These are phyloP conservation scores for Catharus ustulatus DNA, from an alignment of 2,797 vertebrate species.

Conservation along the genomic window DNA sequence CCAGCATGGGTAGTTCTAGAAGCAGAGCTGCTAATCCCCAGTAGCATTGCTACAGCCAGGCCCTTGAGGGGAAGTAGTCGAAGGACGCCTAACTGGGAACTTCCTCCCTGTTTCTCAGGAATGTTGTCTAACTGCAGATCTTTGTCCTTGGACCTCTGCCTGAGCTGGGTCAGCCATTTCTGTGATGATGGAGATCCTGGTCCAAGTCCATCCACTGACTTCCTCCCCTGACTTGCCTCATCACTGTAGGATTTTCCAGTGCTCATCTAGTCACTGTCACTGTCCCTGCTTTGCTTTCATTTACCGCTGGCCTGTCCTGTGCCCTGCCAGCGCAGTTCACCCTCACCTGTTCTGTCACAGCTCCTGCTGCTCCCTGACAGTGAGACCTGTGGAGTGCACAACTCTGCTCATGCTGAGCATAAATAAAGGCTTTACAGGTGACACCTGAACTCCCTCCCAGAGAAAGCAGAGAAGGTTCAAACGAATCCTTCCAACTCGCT, in stretches of 20 bases:
- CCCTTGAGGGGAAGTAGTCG: background rate
- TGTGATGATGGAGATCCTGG: background rate
- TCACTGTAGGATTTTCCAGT: accelerated
- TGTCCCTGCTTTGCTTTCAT: background rate
- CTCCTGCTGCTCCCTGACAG: background rate
- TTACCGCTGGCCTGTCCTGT: background rate
- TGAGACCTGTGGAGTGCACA: background rate
- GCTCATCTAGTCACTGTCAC: background rate
- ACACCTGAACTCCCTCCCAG: background rate
- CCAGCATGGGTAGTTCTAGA: accelerated
- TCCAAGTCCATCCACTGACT: background rate
- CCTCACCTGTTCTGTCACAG: background rate
- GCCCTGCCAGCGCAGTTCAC: accelerated
- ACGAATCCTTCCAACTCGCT: background rate
- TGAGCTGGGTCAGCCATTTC: background rate
- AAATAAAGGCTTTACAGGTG: background rate
- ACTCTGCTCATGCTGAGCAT: too few species aligned
- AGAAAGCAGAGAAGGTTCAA: background rate
- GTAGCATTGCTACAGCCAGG: background rate
- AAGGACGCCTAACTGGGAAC: background rate
- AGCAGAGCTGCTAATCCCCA: background rate
- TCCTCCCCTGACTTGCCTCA: background rate
- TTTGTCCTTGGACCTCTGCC: background rate
- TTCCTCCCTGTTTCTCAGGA: background rate
- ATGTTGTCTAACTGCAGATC: accelerated